Evolutionary conservation across 2,888 invertebrate genomes (phyloP).

Genomic region (Aspidiotus rigidus): DNA sequence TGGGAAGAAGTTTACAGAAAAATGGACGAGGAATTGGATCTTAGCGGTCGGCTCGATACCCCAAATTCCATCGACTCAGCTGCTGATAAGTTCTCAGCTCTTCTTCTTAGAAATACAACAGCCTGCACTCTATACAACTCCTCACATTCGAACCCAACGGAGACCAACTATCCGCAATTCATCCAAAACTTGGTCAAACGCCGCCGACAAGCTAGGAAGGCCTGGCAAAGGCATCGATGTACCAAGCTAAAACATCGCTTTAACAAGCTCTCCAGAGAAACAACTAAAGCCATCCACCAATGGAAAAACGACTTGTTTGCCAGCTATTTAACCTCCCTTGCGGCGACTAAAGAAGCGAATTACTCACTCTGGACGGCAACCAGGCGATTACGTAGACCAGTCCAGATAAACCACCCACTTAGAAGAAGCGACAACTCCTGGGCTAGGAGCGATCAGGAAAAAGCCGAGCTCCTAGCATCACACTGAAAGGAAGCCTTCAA

Average conservation of each 20-base stretch:
- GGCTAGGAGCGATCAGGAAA: slow-evolving; percentile 4
- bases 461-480: not conserved
- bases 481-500: no score
- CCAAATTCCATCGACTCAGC: slow-evolving; percentile 3
- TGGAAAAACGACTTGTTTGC: no score
- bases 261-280: slow-evolving; percentile 5
- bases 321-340: no score
- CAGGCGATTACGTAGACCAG: no score
- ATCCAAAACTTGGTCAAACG: no score
- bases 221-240: no score
- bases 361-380: no score
- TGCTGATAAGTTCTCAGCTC: not conserved
- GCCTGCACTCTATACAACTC: slow-evolving; percentile 2
- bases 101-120: not conserved
- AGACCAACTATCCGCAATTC: not conserved
- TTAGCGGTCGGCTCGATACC: no score
- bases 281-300: slow-evolving; percentile 3
- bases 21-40: no score
- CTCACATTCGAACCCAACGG: not conserved
- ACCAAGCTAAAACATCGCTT: not conserved
- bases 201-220: no score
- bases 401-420: not conserved
- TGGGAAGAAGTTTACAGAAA: no score
- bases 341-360: no score
- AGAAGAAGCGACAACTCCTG: slow-evolving; percentile 3